A percentile compares a stretch with the other conserved stretches of the same genome.
Conservation (phyloP, 2,888 invertebrate genomes). For the Tyria jacobaeae region DNA sequence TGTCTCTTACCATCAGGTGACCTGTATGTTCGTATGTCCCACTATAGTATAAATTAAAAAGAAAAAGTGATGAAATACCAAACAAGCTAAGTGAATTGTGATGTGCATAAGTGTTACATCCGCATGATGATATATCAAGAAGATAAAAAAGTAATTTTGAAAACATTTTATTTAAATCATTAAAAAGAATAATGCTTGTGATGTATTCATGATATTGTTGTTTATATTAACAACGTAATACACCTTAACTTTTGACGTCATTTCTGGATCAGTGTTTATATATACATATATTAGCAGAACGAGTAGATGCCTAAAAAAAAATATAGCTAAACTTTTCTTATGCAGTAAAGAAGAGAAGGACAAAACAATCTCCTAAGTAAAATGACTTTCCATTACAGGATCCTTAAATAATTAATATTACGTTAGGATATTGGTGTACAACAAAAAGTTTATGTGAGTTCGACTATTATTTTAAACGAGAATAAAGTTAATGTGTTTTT, state of each 20-base stretch:
- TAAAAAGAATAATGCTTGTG: too few relatives aligned
- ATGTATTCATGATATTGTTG: too few relatives aligned
- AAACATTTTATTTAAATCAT: too few relatives aligned
- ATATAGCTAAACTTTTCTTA: slow-evolving; percentile 16
- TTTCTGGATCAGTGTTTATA: slow-evolving; percentile 31
- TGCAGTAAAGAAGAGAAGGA: slow-evolving; percentile 6
- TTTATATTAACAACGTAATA: slow-evolving; percentile 18
- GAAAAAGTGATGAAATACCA: too few relatives aligned
- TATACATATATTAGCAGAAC: slow-evolving; percentile 21
- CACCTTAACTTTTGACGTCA: slow-evolving; percentile 27
- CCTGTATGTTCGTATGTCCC: too few relatives aligned
- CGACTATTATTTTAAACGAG: not conserved
- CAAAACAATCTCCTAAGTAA: slow-evolving; percentile 17
- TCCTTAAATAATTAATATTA: not conserved
- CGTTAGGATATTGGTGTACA: not conserved
- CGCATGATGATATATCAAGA: too few relatives aligned
- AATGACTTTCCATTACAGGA: not conserved
- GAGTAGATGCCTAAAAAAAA: slow-evolving; percentile 26
- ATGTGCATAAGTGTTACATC: too few relatives aligned
- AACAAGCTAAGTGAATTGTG: too few relatives aligned
- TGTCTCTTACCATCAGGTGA: too few relatives aligned
- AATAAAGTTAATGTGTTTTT: not conserved
- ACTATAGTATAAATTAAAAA: too few relatives aligned
- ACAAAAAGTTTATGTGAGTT: not conserved
- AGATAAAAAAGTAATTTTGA: too few relatives aligned